Percentiles rank a stretch among this genome's conserved stretches.
These are phyloP conservation scores for Cybosia mesomella DNA, from an alignment of 2,888 invertebrate species.

Conservation along the genomic window DNA sequence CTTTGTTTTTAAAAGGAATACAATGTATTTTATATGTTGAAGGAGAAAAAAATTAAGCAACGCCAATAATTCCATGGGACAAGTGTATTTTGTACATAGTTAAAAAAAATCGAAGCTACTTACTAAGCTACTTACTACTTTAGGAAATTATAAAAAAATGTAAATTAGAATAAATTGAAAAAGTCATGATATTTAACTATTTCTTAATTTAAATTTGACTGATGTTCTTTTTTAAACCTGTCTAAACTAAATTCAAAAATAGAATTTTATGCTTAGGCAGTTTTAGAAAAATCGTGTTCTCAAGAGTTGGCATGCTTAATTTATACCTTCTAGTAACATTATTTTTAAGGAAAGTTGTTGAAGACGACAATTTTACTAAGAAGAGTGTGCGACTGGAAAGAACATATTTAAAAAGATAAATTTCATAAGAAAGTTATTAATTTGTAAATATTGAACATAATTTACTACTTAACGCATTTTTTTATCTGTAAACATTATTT, in stretches of 20 bases:
- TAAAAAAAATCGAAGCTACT: neutral
- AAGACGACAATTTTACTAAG: neutral
- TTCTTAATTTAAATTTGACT: neutral
- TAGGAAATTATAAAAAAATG: neutral
- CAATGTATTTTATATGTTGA: conserved; percentile 13
- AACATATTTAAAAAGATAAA: conserved; percentile 37
- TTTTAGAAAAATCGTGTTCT: neutral
- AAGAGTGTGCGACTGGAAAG: conserved; percentile 5
- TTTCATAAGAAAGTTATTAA: conserved; percentile 48
- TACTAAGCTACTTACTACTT: neutral
- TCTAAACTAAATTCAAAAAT: neutral
- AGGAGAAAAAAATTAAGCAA: conserved; percentile 14
- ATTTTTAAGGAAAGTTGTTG: conserved; percentile 7
- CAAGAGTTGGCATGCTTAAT: conserved; percentile 9
- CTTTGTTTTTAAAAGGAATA: conserved; percentile 12
- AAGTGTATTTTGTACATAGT: conserved; percentile 14
- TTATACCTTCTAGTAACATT: conserved; percentile 4
- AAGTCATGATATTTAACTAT: neutral
- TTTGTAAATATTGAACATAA: conserved; percentile 56
- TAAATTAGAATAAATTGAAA: neutral
- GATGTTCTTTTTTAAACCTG: neutral
- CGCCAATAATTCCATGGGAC: neutral
- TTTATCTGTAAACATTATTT: conserved; percentile 51
- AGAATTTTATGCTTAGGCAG: neutral
- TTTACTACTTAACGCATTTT: conserved; percentile 51